Base-by-base conservation (phyloP, 2,113 vertebrate species). In the Theristicus caerulescens region DNA sequence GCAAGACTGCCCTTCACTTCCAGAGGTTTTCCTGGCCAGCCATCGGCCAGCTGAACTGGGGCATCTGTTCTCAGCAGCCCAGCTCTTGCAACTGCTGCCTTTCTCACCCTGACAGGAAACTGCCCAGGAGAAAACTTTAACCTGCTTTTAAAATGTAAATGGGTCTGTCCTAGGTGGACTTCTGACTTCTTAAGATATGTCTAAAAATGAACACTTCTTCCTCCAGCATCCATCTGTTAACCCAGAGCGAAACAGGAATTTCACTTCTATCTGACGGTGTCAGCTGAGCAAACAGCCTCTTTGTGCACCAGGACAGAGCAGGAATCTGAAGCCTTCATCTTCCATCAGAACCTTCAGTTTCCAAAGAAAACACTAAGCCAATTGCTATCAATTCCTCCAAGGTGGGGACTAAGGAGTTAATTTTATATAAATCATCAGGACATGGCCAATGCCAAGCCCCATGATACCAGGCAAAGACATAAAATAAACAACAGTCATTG, bases 401-500 rank as follows among this genome's bases (percentile, higher is more conserved):
- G 8, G 15, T 34, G 10, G 12, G 7, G 54, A 79, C 7, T 36
- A 64, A 84, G 15, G 57, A 73, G 72, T 85, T 89, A 92, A 89
- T 54, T 76, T 79, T 52, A 44, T 38, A 89, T 49, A 69, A 78
- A 51, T n/a, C 69, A 66, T 32, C 52, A 64, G 44, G 34, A 55
- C 52, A n/a, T 20, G 27, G 21, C 47, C 21, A 84, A 36, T 13
- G 16, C 32, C 55, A 55, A 64, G 40, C 26, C 29, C 40, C 1
- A 0, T 16, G 27, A 58, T 21, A 54, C 10, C 7, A 86, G 72
- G 54, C 73, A 87, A n/a, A 81, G 52, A 46, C 7, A 13, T 40
- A 88, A 88, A 90, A 71, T 52, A 64, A 86, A 92, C 20, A 62
- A 42, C 25, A 88, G 26, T 19, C 54, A 34, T 80, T 85, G 81